Evolutionary conservation across 2,888 invertebrate species (phyloP).

Genomic region (Rhyacophila evoluta): DNA sequence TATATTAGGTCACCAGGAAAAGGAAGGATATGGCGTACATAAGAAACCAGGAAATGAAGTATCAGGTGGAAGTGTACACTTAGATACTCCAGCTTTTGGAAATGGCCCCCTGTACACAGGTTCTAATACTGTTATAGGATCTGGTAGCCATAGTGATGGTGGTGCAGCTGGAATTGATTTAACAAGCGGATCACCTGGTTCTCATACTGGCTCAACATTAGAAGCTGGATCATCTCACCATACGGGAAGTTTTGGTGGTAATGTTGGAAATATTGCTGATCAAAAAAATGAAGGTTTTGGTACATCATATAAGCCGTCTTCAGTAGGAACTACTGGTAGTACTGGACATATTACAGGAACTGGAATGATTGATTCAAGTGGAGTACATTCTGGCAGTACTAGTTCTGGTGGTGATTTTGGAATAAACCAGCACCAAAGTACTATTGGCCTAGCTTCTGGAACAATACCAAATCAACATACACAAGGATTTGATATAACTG

Average conservation of each 20-base stretch:
- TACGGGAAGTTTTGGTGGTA: conserved; percentile 45
- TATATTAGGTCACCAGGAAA: conserved; percentile 39
- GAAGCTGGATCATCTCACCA: conserved; percentile 34
- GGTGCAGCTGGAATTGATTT: not conserved
- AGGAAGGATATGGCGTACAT: conserved; percentile 32
- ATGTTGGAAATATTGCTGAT: conserved; percentile 34
- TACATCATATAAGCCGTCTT: not conserved
- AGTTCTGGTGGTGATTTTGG: not conserved
- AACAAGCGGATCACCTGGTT: conserved; percentile 15
- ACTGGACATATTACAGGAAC: not conserved
- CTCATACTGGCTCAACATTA: not conserved
- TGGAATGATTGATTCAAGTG: not conserved
- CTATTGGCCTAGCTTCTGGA: not conserved
- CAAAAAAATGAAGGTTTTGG: conserved; percentile 40
- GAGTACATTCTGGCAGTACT: not conserved
- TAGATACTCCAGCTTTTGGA: not conserved
- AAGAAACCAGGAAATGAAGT: not conserved
- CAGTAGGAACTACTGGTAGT: not conserved
- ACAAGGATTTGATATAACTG: not conserved
- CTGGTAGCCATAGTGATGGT: not conserved
- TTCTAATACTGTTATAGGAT: not conserved
- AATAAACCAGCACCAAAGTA: not conserved
- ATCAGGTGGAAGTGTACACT: not conserved
- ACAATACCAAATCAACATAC: not conserved
- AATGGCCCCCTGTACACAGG: not conserved